phyloP scores from a whole-genome alignment of 2,888 invertebrate species.

The Acanthosepion esculentum region DNA sequence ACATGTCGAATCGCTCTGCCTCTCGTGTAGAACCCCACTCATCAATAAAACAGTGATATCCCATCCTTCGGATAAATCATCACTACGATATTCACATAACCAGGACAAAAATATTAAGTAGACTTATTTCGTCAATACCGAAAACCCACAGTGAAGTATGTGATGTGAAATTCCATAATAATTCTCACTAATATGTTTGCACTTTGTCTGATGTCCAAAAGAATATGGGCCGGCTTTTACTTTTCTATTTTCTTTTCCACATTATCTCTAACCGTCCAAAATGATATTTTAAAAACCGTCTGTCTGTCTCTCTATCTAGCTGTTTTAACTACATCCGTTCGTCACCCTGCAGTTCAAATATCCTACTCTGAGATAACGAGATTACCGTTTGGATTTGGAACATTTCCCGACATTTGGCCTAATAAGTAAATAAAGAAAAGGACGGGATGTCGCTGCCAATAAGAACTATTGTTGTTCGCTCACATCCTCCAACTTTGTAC shows the following conservation, averaged over 20 bases:
- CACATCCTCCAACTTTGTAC: background rate
- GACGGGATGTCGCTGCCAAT: background rate
- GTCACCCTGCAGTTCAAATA: background rate
- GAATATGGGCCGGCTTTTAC: background rate
- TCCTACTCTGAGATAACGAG: background rate
- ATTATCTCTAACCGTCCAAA: background rate
- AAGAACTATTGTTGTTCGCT: background rate
- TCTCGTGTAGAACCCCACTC: no score
- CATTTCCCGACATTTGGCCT: background rate
- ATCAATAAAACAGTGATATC: no score
- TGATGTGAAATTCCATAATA: background rate
- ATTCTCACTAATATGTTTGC: background rate
- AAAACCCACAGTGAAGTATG: no score
- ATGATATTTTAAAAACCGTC: background rate
- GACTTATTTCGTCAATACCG: background rate
- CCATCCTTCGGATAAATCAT: no score
- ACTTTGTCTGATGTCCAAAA: background rate
- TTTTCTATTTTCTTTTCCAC: background rate
- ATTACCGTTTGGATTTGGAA: conserved; percentile 8
- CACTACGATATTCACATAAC: no score
- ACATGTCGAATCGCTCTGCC: no score
- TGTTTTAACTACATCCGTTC: background rate
- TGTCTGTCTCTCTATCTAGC: background rate
- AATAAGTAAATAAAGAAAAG: conserved; percentile 33
- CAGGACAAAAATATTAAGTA: background rate